Conservation (phyloP, 2,888 invertebrate genomes). For the Polylopha cassiicola region DNA sequence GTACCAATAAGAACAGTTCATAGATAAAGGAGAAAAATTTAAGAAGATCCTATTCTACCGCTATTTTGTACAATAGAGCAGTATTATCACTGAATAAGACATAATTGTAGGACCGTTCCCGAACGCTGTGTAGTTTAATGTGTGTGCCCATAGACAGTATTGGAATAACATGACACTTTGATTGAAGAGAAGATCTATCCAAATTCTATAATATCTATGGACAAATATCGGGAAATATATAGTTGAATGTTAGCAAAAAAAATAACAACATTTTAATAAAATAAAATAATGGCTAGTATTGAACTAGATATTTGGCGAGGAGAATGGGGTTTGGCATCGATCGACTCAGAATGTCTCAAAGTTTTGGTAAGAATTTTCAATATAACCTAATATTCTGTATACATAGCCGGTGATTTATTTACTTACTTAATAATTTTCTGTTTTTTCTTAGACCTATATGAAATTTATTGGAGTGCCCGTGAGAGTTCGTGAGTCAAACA, state of each 20-base stretch:
- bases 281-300: constrained; percentile 58
- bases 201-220: constrained; percentile 5
- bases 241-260: constrained; percentile 17
- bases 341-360: constrained; percentile 89
- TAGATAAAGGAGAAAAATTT: too few relatives aligned
- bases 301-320: constrained; percentile 89
- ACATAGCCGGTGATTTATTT: constrained; percentile 35
- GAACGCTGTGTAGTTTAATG: too few relatives aligned
- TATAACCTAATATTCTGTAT: constrained; percentile 37
- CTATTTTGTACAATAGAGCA: too few relatives aligned
- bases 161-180: not conserved
- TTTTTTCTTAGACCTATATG: constrained; percentile 72
- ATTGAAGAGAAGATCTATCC: constrained; percentile 1
- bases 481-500: constrained; percentile 79
- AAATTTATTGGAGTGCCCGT: constrained; percentile 89
- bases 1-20: too few relatives aligned
- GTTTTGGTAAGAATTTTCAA: constrained; percentile 80
- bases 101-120: too few relatives aligned
- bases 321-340: constrained; percentile 91
- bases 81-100: too few relatives aligned
- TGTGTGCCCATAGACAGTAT: not conserved
- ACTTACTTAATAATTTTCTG: constrained; percentile 23
- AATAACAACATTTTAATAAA: constrained; percentile 21
- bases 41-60: too few relatives aligned
- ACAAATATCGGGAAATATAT: constrained; percentile 7